Evolutionary conservation across 2,797 vertebrate genomes (phyloP).

Genomic region (Delichon dasypus): DNA sequence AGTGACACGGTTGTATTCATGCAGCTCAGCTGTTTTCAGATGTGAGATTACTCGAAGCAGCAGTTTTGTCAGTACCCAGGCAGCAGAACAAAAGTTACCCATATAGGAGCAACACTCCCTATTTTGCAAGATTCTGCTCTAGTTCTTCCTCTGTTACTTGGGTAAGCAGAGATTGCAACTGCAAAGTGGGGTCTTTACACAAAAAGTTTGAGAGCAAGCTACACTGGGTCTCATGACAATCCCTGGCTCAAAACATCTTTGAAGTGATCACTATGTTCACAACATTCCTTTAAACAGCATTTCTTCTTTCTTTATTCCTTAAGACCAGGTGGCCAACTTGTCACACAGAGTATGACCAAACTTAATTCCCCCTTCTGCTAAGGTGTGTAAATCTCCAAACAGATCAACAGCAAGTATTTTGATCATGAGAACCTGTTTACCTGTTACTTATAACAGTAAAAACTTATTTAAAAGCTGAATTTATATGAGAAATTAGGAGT

Average conservation of each 20-base stretch:
- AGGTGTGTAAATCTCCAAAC: not conserved
- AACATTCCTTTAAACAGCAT: not conserved
- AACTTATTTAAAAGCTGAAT: not conserved
- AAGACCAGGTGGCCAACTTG: not conserved
- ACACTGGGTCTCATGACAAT: not conserved
- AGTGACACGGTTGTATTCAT: not conserved
- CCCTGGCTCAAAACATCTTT: not conserved
- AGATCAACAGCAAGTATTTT: not conserved
- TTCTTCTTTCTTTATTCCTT: not conserved
- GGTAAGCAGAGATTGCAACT: not conserved
- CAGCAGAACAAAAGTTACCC: not conserved
- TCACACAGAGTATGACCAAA: not conserved
- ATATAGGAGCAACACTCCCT: fast-evolving
- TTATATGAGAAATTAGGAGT: not conserved
- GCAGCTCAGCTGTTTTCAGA: not conserved
- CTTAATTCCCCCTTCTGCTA: not conserved
- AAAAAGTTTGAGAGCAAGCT: not conserved
- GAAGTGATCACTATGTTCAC: not conserved
- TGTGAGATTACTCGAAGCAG: not conserved
- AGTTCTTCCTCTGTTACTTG: not conserved
- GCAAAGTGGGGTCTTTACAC: not conserved
- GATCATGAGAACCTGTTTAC: not conserved
- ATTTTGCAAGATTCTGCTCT: not conserved
- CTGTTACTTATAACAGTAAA: not conserved
- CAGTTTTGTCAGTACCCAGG: not conserved